Base-by-base conservation (phyloP, 2,113 vertebrate species). In the Siniperca chuatsi region DNA sequence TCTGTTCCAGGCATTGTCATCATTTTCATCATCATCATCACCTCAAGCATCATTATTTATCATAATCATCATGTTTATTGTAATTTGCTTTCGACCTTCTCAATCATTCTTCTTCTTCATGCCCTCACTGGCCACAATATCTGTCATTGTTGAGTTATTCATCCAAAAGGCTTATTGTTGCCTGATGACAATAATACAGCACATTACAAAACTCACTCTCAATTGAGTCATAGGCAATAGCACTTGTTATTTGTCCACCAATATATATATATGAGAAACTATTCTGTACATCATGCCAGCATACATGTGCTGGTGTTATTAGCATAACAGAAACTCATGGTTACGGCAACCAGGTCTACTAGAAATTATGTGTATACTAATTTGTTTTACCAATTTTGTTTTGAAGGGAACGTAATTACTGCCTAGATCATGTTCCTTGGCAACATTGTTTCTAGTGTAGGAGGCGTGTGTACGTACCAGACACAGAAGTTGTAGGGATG, bases 1-100 rank as follows among this genome's bases (percentile, higher is more conserved):
- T 40, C 62, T 57, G 48, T 72, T 85, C 16, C 20, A 73, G 33
- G 21, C 44, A 64, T 57, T 50, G 21, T 60, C 75, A 42, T 62
- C 42, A 44, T 75, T 65, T 71, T 72, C 58, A 69, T 15, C 48
- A 72, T 35, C 71, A 54, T 44, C 79, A 73, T 29, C 64, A 70
- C 11, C 58, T 75, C 64, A 66, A 42, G 29, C 50, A 35, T 44
- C 72, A 76, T 61, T 61, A 84, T 77, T 80, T 60, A 70, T 86
- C 68, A 61, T 40, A 77, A 67, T 78, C 52, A 81, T 58, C 75
- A 42, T 1, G 3, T 71, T 82, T 62, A 72, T 79, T 75, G 35
- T 57, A 62, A 55, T 79, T 67, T 70, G 3, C 58, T 21, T 65
- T 57, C 33, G 18, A 79, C 75, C 42, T n/a, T 65, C 52, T 55